A percentile compares a stretch with the other conserved stretches of the same genome.
Evolutionary conservation across 2,113 vertebrate genomes (phyloP).

Genomic region (Gambusia holbrooki): DNA sequence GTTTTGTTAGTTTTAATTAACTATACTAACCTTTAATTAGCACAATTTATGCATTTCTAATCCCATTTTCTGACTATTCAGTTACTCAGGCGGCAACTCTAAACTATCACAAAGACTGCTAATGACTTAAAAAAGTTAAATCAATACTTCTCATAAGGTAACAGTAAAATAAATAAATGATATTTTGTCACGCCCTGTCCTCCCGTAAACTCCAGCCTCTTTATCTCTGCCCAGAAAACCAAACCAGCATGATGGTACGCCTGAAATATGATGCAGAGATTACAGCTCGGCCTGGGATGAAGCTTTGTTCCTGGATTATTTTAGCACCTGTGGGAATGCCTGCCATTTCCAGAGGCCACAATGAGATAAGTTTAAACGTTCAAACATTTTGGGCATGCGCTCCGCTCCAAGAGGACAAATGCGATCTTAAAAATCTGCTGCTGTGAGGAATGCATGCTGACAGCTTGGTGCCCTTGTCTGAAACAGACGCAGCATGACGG

Average conservation of each 20-base stretch:
- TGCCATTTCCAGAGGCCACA: conserved; percentile 27
- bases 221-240: conserved; percentile 42
- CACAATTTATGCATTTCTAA: neutral
- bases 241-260: conserved; percentile 16
- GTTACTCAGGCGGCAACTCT: neutral
- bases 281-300: conserved; percentile 2
- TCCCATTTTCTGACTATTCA: neutral
- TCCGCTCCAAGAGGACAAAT: conserved; percentile 52
- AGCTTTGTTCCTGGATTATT: conserved; percentile 35
- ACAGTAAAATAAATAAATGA: conserved; percentile 14
- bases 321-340: conserved; percentile 36
- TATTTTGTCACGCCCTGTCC: conserved; percentile 40
- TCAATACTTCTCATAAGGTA: conserved; percentile 11
- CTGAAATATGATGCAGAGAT: conserved; percentile 3
- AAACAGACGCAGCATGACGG: conserved; percentile 53
- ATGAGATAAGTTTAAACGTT: conserved; percentile 60
- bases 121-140: neutral
- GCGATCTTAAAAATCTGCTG: conserved; percentile 32
- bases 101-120: neutral
- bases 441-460: conserved; percentile 55
- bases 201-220: conserved; percentile 14
- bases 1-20: too few species aligned
- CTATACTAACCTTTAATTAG: too few species aligned
- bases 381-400: conserved; percentile 54
- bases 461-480: conserved; percentile 50